phyloP scores from a whole-genome alignment of 2,113 vertebrate species.

The Pyxicephalus adspersus region DNA sequence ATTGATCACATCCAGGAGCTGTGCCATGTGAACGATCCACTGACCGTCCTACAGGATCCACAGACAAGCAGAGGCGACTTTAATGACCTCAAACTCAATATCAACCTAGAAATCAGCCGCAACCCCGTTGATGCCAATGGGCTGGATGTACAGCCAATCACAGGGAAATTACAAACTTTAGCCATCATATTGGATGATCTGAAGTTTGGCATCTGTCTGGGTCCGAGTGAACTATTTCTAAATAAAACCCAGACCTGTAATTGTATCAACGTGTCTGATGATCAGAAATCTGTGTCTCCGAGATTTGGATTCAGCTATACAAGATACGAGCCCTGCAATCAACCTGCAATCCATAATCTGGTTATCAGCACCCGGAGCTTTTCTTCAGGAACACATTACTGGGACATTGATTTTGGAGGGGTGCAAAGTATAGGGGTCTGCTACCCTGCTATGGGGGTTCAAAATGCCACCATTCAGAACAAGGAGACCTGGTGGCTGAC shows the following conservation, averaged over 20 bases:
- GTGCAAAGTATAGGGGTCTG: neutral
- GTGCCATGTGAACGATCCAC: neutral
- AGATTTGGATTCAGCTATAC: neutral
- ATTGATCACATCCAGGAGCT: conserved; percentile 12
- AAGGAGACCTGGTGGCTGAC: neutral
- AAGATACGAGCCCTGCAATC: neutral
- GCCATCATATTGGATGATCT: no score
- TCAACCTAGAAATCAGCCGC: neutral
- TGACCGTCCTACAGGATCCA: neutral
- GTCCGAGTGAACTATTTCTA: neutral
- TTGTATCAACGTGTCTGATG: neutral
- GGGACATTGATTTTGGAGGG: conserved; percentile 16
- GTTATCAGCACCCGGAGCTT: neutral
- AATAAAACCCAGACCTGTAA: neutral
- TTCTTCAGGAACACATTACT: neutral
- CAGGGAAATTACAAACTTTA: no score
- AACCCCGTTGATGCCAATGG: neutral
- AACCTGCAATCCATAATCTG: neutral
- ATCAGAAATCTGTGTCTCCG: neutral
- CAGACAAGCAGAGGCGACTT: neutral
- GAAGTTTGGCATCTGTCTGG: no score
- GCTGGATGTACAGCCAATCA: neutral
- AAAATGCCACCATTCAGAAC: neutral
- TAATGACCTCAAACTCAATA: no score
- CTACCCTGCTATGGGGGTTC: neutral